Evolutionary conservation across 37 sponge, comb jelly and placozoan species (phyloP).

Genomic region (Spongia lamella): DNA sequence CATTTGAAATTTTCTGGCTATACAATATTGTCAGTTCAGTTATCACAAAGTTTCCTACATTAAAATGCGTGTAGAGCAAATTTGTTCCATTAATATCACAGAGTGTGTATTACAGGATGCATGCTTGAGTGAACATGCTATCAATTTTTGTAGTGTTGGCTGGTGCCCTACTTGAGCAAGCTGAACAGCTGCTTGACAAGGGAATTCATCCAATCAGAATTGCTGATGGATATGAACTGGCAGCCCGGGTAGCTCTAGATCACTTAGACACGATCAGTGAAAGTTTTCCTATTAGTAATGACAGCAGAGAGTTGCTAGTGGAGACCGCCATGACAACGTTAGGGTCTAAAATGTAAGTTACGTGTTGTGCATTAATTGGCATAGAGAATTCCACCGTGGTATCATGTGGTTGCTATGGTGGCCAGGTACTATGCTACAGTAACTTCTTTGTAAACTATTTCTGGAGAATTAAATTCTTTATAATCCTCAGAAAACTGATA

Average conservation of each 20-base stretch:
- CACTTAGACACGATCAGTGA: conserved; percentile 83
- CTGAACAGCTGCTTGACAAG: conserved; percentile 88
- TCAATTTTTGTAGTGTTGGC: too few relatives aligned
- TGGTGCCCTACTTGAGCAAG: conserved; percentile 97
- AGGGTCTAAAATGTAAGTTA: conserved; percentile 92
- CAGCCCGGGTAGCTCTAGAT: conserved; percentile 77
- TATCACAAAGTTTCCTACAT: too few relatives aligned
- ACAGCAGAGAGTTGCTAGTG: conserved; percentile 82
- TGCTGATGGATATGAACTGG: conserved; percentile 96
- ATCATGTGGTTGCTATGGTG: background rate
- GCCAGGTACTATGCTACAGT: conserved; percentile 47
- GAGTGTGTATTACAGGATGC: too few relatives aligned
- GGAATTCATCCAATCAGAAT: conserved; percentile 97
- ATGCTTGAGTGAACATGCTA: too few relatives aligned
- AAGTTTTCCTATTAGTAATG: conserved; percentile 67
- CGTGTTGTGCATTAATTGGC: background rate
- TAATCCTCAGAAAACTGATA: conserved; percentile 7
- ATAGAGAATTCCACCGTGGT: conserved; percentile 25
- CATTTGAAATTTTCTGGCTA: too few relatives aligned
- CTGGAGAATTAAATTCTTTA: background rate
- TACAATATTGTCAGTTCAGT: too few relatives aligned
- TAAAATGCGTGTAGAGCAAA: too few relatives aligned
- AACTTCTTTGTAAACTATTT: conserved; percentile 24
- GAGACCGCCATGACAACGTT: conserved; percentile 96
- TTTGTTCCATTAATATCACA: too few relatives aligned